Conservation (phyloP, 2,797 vertebrate genomes). For the Euthynnus affinis region DNA sequence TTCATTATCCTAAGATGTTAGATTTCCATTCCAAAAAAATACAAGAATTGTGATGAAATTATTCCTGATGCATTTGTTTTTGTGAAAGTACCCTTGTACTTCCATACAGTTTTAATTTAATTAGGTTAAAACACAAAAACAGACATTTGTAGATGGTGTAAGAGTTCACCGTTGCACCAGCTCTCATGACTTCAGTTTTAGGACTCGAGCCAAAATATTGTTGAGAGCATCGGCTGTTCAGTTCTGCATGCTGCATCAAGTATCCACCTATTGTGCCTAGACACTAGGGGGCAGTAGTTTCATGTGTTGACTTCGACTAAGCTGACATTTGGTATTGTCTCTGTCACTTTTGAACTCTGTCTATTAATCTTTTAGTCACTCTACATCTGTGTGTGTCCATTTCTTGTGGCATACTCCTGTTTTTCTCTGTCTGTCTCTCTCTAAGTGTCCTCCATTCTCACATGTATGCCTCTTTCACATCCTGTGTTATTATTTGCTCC, state of each 20-base stretch:
- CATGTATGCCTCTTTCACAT: background rate
- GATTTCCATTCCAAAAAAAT: background rate
- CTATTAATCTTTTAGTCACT: background rate
- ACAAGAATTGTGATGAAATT: background rate
- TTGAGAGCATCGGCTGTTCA: background rate
- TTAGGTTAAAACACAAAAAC: background rate
- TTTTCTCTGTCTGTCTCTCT: background rate
- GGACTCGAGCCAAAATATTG: background rate
- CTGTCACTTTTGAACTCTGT: background rate
- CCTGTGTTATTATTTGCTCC: background rate
- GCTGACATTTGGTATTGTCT: too few relatives aligned
- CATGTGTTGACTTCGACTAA: background rate
- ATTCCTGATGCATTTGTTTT: too few relatives aligned
- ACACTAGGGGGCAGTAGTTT: slow-evolving; percentile 41
- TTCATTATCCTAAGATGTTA: background rate
- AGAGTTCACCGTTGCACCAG: background rate
- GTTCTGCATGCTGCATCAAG: background rate
- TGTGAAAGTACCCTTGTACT: background rate
- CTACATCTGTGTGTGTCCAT: background rate
- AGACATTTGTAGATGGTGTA: background rate
- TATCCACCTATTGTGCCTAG: background rate
- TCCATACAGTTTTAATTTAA: background rate
- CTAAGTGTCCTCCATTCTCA: background rate
- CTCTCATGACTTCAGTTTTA: background rate
- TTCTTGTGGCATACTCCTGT: background rate